These are phyloP conservation scores for Acrossocheilus wenchowensis DNA, from an alignment of 2,797 vertebrate genomes.

Conservation along the genomic window DNA sequence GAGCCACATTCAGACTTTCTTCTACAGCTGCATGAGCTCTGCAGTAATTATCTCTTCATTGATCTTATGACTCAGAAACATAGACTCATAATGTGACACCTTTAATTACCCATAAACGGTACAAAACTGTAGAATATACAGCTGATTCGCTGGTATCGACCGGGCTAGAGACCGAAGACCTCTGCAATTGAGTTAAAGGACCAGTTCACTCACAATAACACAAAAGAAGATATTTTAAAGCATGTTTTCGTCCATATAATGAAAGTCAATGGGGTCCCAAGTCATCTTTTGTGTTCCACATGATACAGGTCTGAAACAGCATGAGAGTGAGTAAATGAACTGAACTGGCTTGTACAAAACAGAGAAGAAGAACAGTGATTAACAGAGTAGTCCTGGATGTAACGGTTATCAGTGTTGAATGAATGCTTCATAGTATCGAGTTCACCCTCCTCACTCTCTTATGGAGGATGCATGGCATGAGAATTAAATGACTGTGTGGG, in stretches of 20 bases:
- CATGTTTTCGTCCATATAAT: background rate
- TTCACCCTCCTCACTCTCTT: conserved; percentile 8
- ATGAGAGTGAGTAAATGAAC: background rate
- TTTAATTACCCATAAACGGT: conserved; percentile 29
- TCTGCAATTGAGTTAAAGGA: background rate
- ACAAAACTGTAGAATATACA: conserved; percentile 23
- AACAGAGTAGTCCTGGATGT: conserved; percentile 31
- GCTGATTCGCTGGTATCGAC: conserved; percentile 14
- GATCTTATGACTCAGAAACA: conserved; percentile 43
- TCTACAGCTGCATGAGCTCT: conserved; percentile 21
- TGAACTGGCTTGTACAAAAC: conserved; percentile 7
- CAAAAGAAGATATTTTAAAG: background rate
- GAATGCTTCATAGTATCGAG: conserved; percentile 12
- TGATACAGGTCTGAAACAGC: background rate
- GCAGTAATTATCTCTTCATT: conserved; percentile 42
- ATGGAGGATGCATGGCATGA: background rate
- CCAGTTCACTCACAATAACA: background rate
- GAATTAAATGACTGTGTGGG: conserved; percentile 24
- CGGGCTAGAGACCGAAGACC: background rate
- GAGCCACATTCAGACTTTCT: conserved; percentile 35
- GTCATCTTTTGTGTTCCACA: background rate
- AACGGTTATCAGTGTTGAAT: conserved; percentile 23
- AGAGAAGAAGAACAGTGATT: conserved; percentile 21
- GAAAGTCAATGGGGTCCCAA: background rate
- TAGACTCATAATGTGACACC: conserved; percentile 33